phyloP scores from a whole-genome alignment of 2,113 vertebrate species.

The Eudyptes chrysolophus region DNA sequence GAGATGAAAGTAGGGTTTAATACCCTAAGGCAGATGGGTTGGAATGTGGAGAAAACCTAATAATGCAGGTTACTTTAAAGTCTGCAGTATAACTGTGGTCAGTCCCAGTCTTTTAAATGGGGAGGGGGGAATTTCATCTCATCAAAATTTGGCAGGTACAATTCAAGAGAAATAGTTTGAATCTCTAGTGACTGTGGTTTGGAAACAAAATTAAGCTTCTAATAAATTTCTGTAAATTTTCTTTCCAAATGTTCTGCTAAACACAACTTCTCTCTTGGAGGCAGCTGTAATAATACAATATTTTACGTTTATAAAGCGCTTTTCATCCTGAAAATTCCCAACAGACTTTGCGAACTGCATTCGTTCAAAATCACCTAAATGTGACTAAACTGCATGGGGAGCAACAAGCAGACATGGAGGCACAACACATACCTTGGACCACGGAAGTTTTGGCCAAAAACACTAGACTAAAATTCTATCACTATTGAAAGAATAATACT shows the following conservation, averaged over 20 bases:
- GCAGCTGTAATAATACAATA: constrained; percentile 47
- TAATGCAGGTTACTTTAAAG: constrained; percentile 54
- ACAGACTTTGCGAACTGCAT: not conserved
- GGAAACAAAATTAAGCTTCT: constrained; percentile 42
- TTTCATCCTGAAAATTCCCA: constrained; percentile 32
- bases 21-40: constrained; percentile 43
- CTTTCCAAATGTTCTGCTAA: constrained; percentile 5
- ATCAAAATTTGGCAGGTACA: constrained; percentile 51
- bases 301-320: constrained; percentile 29
- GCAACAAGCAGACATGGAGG: not conserved
- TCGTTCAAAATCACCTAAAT: not conserved
- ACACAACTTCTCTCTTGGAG: not conserved
- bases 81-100: constrained; percentile 41
- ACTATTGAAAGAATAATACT: not conserved
- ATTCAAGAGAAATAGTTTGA: constrained; percentile 48
- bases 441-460: not conserved
- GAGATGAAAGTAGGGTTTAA: constrained; percentile 54
- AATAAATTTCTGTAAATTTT: constrained; percentile 54
- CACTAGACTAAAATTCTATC: not conserved
- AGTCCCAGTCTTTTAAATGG: not conserved
- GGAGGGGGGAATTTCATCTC: constrained; percentile 8
- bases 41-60: constrained; percentile 58
- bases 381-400: not conserved
- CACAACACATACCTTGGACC: not conserved
- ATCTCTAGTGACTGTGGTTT: constrained; percentile 30